Base-by-base conservation (phyloP, 2,113 vertebrate species). In the Mungos mungo region DNA sequence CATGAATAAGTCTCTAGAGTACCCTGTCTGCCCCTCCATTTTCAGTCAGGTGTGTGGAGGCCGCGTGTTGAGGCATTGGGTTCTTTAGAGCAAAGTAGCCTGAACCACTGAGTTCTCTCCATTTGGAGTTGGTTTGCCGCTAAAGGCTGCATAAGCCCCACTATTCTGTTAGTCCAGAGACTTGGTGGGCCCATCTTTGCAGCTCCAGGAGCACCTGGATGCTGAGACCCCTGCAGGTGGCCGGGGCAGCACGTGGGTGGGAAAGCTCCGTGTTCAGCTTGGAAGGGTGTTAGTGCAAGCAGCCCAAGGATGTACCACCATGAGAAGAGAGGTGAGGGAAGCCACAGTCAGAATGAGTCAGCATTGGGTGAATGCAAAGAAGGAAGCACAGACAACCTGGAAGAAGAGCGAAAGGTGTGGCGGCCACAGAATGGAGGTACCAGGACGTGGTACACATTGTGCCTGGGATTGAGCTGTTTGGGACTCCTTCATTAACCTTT, bases 251-350 rank as follows among this genome's bases (percentile, higher is more conserved):
- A 41, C 41, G 21, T 16, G 7, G 41, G 16, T n/a, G 2, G 38
- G n/a, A 35, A 82, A 89, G 27, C 6, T 54, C 29, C 0, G 12
- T 11, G 4, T 77, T 19, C 41, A 57, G n/a, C 23, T 47, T 31
- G 33, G 6, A 66, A 41, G 18, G 16, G 57, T 7, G 52, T 31
- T 65, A 31, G 45, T 11, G 12, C 8, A 38, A 25, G 3, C 1
- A 50, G 25, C 27, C 47, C 93, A 33, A n/a, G 25, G 27, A 47
- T 19, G 14, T 7, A 41, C 2, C 3, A 0, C 6, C 47, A 7
- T 31, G 18, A 74, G 47, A 84, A 90, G 93, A 82, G 72, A 88
- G 9, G 16, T 25, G 18, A 93, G 27, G 33, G 68, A 90, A 57
- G 60, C 9, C 41, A 81, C 50, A 41, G 41, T 33, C 69, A 84